Conservation (phyloP, 2,888 invertebrate species). For the Brachyptera putata region DNA sequence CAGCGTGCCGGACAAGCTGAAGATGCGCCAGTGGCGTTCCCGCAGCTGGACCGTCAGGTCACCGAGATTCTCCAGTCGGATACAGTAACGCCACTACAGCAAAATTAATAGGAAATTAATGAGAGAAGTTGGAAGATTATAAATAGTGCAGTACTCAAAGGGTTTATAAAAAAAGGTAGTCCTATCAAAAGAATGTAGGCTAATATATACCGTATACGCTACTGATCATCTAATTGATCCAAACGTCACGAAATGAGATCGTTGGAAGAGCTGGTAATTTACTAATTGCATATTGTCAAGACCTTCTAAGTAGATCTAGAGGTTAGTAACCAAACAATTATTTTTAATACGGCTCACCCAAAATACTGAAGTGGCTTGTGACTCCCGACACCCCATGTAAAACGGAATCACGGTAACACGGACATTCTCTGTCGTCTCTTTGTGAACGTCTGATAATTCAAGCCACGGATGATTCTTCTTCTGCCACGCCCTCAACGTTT, state of each 20-base stretch:
- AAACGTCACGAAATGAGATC: too few species aligned
- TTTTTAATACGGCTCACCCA: too few species aligned
- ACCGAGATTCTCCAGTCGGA: slow-evolving; percentile 91
- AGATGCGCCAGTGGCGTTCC: slow-evolving; percentile 98
- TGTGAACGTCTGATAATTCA: slow-evolving; percentile 93
- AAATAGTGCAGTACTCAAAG: too few species aligned
- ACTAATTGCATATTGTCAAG: too few species aligned
- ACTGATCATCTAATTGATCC: too few species aligned
- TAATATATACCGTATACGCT: too few species aligned
- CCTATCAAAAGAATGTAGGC: too few species aligned
- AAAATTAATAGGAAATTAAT: slow-evolving; percentile 9
- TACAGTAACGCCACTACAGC: slow-evolving; percentile 92
- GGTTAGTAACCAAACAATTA: too few species aligned
- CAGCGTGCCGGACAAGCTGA: slow-evolving; percentile 86
- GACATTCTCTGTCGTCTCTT: slow-evolving; percentile 94
- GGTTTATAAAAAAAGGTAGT: too few species aligned
- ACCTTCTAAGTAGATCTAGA: too few species aligned
- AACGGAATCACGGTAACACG: slow-evolving; percentile 98
- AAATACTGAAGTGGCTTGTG: slow-evolving; percentile 86
- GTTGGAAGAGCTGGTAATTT: too few species aligned
- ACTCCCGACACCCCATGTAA: slow-evolving; percentile 93
- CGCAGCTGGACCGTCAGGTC: slow-evolving; percentile 84
- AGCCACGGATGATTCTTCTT: slow-evolving; percentile 97
- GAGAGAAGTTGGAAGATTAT: too few species aligned
- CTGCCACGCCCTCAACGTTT: slow-evolving; percentile 91